Evolutionary conservation across 1,140 invertebrate species (phyloP), one percentile per base, ranked within the genome.

Genomic region (Papilio helenus): DNA sequence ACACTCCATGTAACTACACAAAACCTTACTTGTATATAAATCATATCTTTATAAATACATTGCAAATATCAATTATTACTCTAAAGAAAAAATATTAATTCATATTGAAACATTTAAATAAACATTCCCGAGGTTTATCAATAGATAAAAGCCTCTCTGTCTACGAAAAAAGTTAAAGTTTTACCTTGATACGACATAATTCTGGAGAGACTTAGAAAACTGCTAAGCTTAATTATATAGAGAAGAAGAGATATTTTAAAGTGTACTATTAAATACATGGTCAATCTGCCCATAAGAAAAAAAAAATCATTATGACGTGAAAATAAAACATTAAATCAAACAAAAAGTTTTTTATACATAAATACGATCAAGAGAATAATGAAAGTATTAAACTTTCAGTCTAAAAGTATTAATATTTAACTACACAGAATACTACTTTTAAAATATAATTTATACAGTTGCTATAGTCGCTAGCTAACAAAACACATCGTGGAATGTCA

Each of bases 1-100:
- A 88, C 86, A 88, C 86, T 86, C 82, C 82, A 88, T 81, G 72
- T 83, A 79, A 87, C 83, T 86, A 58, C 84, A 84, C 80, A 86
- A 77, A 80, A 79, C 71, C 76, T 72, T 76, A 72, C 34, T 77
- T 71, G 42, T 79, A 83, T 76, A 76, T 79, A 79, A 79, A 74
- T 10, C 73, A 80, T 74, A 29, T 61, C 42, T 71, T 76, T 74
- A 9, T 20, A 49, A 16, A 73, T 61, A 20, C 71, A 49, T 42
- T 76, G 14, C 26, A 79, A 55, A 68, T 73, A 79, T 61, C 23
- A 79, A 65, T 68, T 42, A 77, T 81, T 29, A 14, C 44, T 44
- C 20, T 20, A 76, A 79, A 34, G 77, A 81, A 80, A 79, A 83
- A 65, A 80, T 18, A 83, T 81, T 79, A 80, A 74, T 10, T 80